A percentile compares a stretch with the other conserved stretches of the same genome.
Evolutionary conservation across 2,797 vertebrate genomes (phyloP).

Genomic region (Sarcoramphus papa): DNA sequence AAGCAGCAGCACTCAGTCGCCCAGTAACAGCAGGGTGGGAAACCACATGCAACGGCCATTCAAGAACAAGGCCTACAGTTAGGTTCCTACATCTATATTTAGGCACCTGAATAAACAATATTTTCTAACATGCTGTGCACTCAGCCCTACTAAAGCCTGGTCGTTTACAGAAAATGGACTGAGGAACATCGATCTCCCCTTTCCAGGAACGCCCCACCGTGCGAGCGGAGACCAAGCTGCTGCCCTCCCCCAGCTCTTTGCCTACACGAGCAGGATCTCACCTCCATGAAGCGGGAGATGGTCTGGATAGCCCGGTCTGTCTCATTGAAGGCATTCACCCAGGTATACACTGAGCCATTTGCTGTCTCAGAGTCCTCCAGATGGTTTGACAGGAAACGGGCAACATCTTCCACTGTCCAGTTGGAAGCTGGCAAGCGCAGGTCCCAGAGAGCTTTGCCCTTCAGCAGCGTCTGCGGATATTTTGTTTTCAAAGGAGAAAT

Average conservation of each 20-base stretch:
- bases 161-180: not conserved
- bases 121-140: not conserved
- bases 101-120: not conserved
- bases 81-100: not conserved
- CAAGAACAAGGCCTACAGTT: not conserved
- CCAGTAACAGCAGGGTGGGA: not conserved
- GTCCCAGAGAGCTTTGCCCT: constrained; percentile 83
- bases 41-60: not conserved
- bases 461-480: constrained; percentile 81
- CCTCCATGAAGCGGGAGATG: constrained; percentile 97
- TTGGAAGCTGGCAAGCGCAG: constrained; percentile 77
- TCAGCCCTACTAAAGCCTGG: not conserved
- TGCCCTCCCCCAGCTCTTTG: not conserved
- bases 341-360: constrained; percentile 80
- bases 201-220: accelerated
- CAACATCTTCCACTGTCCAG: constrained; percentile 84
- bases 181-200: not conserved
- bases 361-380: constrained; percentile 72
- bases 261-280: constrained; percentile 54
- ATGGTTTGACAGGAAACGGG: constrained; percentile 83
- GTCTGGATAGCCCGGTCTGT: constrained; percentile 87
- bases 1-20: not conserved
- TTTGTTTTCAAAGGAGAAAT: not conserved
- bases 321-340: constrained; percentile 92
- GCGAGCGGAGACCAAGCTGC: not conserved